These are phyloP conservation scores for Candidula unifasciata DNA, from an alignment of 2,888 invertebrate genomes.

Conservation along the genomic window DNA sequence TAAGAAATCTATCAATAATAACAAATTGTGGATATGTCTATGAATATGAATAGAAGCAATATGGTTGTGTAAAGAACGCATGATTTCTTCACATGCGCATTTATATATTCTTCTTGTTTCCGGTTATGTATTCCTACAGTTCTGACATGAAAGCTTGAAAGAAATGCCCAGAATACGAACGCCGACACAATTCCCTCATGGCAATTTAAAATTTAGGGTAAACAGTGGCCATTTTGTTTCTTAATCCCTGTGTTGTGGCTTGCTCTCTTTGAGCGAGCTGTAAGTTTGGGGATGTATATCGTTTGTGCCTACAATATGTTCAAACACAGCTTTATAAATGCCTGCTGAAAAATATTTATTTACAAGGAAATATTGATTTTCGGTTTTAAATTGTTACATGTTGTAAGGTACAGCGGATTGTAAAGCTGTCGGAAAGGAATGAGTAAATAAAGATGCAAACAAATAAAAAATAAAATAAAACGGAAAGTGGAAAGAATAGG, in stretches of 20 bases:
- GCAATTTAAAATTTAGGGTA: slow-evolving; percentile 30
- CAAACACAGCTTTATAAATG: too few relatives aligned
- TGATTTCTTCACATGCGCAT: slow-evolving; percentile 34
- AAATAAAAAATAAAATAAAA: too few relatives aligned
- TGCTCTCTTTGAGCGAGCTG: neutral
- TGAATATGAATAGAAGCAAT: slow-evolving; percentile 44
- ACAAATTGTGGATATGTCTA: slow-evolving; percentile 26
- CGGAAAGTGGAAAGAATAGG: too few relatives aligned
- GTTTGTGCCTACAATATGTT: too few relatives aligned
- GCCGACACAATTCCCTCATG: slow-evolving; percentile 26
- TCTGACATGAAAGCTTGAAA: slow-evolving; percentile 30
- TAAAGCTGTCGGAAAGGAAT: too few relatives aligned
- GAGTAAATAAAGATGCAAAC: too few relatives aligned
- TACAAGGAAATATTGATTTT: too few relatives aligned
- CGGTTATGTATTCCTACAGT: slow-evolving; percentile 24
- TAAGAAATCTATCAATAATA: slow-evolving; percentile 42
- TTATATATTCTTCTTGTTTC: slow-evolving; percentile 28
- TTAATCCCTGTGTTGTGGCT: neutral
- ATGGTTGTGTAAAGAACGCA: slow-evolving; percentile 27
- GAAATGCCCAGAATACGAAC: slow-evolving; percentile 11
- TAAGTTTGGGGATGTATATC: neutral
- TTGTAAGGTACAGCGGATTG: too few relatives aligned
- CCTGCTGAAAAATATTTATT: too few relatives aligned
- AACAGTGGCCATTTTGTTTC: slow-evolving; percentile 21
- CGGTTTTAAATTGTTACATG: too few relatives aligned